Evolutionary conservation across 2,888 invertebrate species (phyloP).

Genomic region (Orthonevra nobilis): DNA sequence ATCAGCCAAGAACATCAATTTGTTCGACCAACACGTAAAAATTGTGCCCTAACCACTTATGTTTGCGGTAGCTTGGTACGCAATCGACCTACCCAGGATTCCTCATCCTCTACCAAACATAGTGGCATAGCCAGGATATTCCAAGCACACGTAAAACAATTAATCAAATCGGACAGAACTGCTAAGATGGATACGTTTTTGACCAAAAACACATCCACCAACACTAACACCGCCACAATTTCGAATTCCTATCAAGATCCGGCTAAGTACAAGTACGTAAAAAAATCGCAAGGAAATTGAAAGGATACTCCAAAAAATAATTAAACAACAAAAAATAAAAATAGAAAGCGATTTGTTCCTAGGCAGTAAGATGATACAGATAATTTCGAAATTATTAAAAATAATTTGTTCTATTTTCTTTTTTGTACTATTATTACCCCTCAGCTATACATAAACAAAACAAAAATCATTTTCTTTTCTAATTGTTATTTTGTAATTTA

Average conservation of each 20-base stretch:
- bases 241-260: constrained; percentile 49
- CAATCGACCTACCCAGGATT: constrained; percentile 22
- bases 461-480: constrained; percentile 44
- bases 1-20: constrained; percentile 14
- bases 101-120: neutral
- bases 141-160: neutral
- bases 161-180: constrained; percentile 20
- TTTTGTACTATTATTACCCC: constrained; percentile 61
- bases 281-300: constrained; percentile 49
- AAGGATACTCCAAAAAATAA: constrained; percentile 32
- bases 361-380: constrained; percentile 64
- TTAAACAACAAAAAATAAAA: constrained; percentile 16
- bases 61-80: constrained; percentile 54
- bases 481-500: constrained; percentile 70
- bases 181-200: constrained; percentile 42
- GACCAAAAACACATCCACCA: constrained; percentile 32
- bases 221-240: constrained; percentile 12
- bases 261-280: constrained; percentile 64
- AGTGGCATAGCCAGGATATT: too few relatives aligned
- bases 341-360: constrained; percentile 70
- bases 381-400: constrained; percentile 52
- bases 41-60: constrained; percentile 35
- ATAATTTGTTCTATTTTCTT: constrained; percentile 27
- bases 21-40: constrained; percentile 42
- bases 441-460: constrained; percentile 59